phyloP scores from a whole-genome alignment of 2,797 vertebrate species.

The Lacerta agilis region DNA sequence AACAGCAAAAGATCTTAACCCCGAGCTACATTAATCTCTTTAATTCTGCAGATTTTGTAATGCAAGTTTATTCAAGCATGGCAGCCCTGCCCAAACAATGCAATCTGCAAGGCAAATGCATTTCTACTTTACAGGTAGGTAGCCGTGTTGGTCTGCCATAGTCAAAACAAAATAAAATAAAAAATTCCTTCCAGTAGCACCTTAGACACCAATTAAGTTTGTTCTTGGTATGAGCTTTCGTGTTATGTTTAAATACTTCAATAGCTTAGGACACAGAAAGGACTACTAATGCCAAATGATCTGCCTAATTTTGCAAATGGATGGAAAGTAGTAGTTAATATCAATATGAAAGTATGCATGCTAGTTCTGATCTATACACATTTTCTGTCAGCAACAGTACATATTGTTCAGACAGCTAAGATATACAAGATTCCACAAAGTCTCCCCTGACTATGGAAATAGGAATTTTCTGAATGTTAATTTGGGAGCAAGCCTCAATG shows the following conservation, averaged over 20 bases:
- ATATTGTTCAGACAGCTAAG: background rate
- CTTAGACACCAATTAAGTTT: too few species aligned
- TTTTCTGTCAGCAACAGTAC: background rate
- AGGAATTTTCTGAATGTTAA: background rate
- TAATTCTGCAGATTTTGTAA: background rate
- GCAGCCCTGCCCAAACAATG: background rate
- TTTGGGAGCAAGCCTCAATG: background rate
- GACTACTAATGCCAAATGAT: background rate
- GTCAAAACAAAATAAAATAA: too few species aligned
- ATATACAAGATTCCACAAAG: background rate
- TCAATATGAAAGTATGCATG: background rate
- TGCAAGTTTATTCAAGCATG: background rate
- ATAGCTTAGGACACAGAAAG: background rate
- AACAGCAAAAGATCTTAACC: background rate
- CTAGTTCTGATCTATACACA: background rate
- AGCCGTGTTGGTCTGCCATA: too few species aligned
- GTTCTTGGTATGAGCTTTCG: too few species aligned
- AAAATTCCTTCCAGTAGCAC: too few species aligned
- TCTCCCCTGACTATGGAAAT: background rate
- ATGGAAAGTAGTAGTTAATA: background rate
- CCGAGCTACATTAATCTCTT: background rate
- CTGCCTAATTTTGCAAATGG: background rate
- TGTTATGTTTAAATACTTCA: background rate
- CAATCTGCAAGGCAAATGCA: background rate
- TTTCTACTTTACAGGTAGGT: too few species aligned